Conservation (phyloP, 1,140 invertebrate genomes). For the Condylostylus longicornis region DNA sequence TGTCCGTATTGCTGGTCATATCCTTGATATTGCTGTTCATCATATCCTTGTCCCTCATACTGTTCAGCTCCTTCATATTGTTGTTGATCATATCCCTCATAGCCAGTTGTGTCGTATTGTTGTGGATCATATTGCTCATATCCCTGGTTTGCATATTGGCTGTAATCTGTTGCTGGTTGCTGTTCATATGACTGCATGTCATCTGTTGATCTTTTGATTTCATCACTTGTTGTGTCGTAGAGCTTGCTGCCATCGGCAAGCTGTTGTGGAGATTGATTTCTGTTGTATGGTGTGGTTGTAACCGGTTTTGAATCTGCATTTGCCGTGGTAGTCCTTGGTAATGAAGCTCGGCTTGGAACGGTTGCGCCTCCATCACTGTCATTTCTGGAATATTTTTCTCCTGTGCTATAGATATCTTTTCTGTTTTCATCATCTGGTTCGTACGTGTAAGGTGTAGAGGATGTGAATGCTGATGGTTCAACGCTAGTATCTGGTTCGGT, state of each 20-base stretch:
- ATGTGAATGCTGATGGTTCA: conserved; percentile 5
- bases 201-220: neutral
- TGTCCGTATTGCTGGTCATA: conserved; percentile 19
- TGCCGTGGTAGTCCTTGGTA: conserved; percentile 12
- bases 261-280: too few relatives aligned
- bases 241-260: neutral
- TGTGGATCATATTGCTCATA: neutral
- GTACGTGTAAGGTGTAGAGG: conserved; percentile 24
- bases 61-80: conserved; percentile 10
- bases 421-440: conserved; percentile 31
- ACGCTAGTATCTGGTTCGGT: conserved; percentile 3
- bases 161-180: conserved; percentile 20
- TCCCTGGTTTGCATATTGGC: too few relatives aligned
- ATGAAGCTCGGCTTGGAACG: conserved; percentile 5
- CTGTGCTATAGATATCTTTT: conserved; percentile 30
- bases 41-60: neutral
- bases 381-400: conserved; percentile 22
- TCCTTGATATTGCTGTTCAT: neutral
- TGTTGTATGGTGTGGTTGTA: too few relatives aligned
- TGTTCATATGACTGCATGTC: neutral
- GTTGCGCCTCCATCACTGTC: neutral
- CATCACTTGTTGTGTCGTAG: neutral
- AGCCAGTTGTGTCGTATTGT: conserved; percentile 11
- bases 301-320: conserved; percentile 14
- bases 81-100: conserved; percentile 19